Evolutionary conservation across 2,797 vertebrate species (phyloP).

Genomic region (Notolepis coatsorum): DNA sequence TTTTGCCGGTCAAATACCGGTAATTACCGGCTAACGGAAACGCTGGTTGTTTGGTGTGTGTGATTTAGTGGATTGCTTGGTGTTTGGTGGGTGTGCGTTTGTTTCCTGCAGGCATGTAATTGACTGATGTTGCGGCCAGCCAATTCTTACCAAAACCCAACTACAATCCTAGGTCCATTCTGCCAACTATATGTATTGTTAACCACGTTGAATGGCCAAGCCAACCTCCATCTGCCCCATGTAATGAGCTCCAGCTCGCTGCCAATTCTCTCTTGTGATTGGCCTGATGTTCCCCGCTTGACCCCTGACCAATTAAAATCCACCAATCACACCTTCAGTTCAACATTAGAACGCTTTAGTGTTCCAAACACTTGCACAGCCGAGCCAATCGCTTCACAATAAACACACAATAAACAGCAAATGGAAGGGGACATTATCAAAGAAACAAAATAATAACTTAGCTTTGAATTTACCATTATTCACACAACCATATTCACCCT

Average conservation of each 20-base stretch:
- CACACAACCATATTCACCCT: too few species aligned
- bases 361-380: conserved; percentile 49
- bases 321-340: conserved; percentile 47
- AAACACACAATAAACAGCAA: conserved; percentile 45
- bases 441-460: background rate
- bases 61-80: too few species aligned
- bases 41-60: too few species aligned
- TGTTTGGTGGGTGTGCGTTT: too few species aligned
- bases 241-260: conserved; percentile 48
- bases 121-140: too few species aligned
- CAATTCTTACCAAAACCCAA: conserved; percentile 14
- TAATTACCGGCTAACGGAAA: too few species aligned
- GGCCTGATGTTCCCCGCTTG: conserved; percentile 43
- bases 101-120: too few species aligned
- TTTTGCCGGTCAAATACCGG: too few species aligned
- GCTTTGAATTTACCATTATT: conserved; percentile 24
- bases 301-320: conserved; percentile 69
- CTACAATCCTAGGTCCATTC: conserved; percentile 8
- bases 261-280: conserved; percentile 53
- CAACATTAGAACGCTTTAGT: conserved; percentile 50
- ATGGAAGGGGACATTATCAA: conserved; percentile 44
- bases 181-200: background rate
- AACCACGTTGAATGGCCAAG: conserved; percentile 27
- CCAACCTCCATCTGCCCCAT: conserved; percentile 59
- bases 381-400: conserved; percentile 35